Percentiles rank a stretch among this genome's conserved stretches.
phyloP scores from a whole-genome alignment of 2,113 vertebrate species.

The Tragelaphus strepsiceros region DNA sequence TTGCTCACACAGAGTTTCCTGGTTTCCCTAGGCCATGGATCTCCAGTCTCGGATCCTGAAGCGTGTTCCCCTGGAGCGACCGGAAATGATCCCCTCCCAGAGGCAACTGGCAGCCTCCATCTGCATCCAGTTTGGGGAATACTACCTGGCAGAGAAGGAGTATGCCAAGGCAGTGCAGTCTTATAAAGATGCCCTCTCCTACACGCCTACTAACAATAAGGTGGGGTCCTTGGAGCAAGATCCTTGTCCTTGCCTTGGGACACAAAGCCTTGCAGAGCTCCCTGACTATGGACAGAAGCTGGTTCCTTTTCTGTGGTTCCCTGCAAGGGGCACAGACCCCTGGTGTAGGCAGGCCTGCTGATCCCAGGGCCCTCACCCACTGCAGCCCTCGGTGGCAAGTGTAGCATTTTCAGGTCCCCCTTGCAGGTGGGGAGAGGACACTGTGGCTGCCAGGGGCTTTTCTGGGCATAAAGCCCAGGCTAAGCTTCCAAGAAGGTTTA shows the following conservation, averaged over 20 bases:
- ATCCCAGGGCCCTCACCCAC: background rate
- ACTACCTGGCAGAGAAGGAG: slow-evolving; percentile 59
- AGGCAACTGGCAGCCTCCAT: slow-evolving; percentile 71
- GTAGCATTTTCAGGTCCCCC: background rate
- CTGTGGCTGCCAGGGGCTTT: background rate
- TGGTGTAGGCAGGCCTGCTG: background rate
- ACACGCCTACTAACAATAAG: slow-evolving; percentile 57
- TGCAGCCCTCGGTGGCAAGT: background rate
- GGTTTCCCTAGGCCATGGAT: slow-evolving; percentile 70
- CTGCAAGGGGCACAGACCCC: background rate
- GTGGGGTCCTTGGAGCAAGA: slow-evolving; percentile 23
- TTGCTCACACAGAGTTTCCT: background rate
- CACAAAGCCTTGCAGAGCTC: background rate
- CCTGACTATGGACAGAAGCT: background rate
- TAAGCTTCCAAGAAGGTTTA: background rate
- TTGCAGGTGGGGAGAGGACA: background rate
- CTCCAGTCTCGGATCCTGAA: slow-evolving; percentile 74
- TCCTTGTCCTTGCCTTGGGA: background rate
- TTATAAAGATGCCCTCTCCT: slow-evolving; percentile 71
- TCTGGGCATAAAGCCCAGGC: background rate
- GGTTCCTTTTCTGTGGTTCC: background rate
- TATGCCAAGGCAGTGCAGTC: slow-evolving; percentile 44
- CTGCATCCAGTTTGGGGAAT: slow-evolving; percentile 73
- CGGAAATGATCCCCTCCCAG: slow-evolving; percentile 70
- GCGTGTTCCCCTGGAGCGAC: slow-evolving; percentile 65